Evolutionary conservation across 2,113 vertebrate genomes (phyloP).

Genomic region (Fulica atra): DNA sequence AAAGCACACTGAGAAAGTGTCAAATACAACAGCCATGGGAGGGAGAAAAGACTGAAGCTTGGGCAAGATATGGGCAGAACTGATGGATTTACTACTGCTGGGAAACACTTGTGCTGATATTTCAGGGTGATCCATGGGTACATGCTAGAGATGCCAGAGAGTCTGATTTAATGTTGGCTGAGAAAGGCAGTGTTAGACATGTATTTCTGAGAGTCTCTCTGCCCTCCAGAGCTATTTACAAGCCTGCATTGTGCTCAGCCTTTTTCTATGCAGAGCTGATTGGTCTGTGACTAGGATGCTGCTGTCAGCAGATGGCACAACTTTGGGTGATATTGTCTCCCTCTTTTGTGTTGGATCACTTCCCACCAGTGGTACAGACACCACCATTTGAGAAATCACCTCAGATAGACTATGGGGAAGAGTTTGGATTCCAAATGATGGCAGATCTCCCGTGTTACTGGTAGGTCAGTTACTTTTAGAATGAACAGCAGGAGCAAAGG

Average conservation of each 20-base stretch:
- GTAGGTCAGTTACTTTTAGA: neutral
- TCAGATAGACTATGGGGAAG: neutral
- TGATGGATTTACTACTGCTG: conserved; percentile 39
- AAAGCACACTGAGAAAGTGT: neutral
- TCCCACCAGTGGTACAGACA: neutral
- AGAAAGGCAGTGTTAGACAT: neutral
- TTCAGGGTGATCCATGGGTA: neutral
- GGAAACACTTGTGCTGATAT: conserved; percentile 11
- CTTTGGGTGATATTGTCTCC: neutral
- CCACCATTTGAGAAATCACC: neutral
- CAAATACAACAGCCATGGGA: neutral
- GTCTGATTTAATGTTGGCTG: neutral
- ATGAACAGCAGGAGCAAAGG: neutral
- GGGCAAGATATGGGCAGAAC: neutral
- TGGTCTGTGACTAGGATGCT: neutral
- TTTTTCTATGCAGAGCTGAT: neutral
- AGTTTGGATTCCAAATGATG: neutral
- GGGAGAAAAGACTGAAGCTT: neutral
- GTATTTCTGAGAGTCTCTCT: neutral
- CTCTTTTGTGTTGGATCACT: neutral
- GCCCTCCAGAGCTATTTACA: neutral
- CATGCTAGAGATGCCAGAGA: neutral
- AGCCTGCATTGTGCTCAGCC: neutral
- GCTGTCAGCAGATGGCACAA: neutral
- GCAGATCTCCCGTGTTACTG: neutral